Evolutionary conservation across 1,140 invertebrate species (phyloP).

Genomic region (Drosophila persimilis): DNA sequence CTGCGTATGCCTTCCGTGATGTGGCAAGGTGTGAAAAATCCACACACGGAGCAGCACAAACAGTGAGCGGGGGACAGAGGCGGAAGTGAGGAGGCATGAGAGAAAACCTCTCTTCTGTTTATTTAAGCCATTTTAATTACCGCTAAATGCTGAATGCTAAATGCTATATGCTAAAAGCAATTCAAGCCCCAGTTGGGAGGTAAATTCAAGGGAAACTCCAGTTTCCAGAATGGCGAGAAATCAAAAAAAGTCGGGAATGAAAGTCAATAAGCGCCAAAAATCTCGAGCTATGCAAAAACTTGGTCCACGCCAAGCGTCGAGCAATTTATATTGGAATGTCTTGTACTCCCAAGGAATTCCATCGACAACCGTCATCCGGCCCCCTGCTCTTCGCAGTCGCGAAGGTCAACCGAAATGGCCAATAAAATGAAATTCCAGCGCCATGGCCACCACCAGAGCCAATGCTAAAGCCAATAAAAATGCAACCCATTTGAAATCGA

Average conservation of each 20-base stretch:
- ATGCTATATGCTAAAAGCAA: too few species aligned
- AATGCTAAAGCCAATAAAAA: constrained; percentile 68
- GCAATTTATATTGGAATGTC: constrained; percentile 67
- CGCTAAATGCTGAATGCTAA: too few species aligned
- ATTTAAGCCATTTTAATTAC: too few species aligned
- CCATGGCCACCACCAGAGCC: constrained; percentile 35
- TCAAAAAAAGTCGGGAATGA: constrained; percentile 15
- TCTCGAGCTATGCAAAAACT: constrained; percentile 70
- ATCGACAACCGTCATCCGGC: neutral
- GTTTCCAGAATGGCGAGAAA: constrained; percentile 16
- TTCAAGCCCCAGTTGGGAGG: constrained; percentile 1
- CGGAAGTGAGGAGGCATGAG: constrained; percentile 3
- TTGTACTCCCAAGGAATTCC: constrained; percentile 22
- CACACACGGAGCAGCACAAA: neutral
- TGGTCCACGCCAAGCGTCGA: constrained; percentile 47
- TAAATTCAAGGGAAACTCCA: constrained; percentile 1
- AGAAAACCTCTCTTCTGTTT: too few species aligned
- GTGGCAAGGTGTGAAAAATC: constrained; percentile 35
- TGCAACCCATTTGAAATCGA: constrained; percentile 74
- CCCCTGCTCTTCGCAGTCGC: constrained; percentile 10
- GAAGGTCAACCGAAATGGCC: constrained; percentile 77
- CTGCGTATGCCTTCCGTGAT: neutral
- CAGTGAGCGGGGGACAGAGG: neutral
- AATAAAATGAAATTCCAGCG: constrained; percentile 75
- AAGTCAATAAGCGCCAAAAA: constrained; percentile 66